Conservation (phyloP, 2,888 invertebrate genomes). For the Pristionchus fissidentatus region DNA sequence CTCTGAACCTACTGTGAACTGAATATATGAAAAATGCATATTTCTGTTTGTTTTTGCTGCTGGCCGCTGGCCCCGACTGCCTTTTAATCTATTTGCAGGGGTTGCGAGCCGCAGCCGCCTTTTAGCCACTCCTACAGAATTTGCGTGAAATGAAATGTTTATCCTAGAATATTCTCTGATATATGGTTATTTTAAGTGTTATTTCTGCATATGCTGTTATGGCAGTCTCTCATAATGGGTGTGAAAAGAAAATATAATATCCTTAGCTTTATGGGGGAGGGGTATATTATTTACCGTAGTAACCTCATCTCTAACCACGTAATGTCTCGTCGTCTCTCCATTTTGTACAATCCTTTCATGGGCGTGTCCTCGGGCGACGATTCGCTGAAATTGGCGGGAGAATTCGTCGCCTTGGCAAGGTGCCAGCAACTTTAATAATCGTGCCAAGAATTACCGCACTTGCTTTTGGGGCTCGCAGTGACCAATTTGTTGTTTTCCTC, state of each 20-base stretch:
- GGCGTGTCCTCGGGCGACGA: slow-evolving; percentile 14
- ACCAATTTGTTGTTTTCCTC: neutral
- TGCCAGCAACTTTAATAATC: slow-evolving; percentile 18
- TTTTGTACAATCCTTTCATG: neutral
- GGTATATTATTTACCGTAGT: neutral
- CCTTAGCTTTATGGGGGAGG: neutral
- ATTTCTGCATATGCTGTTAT: too few relatives aligned
- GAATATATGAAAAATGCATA: too few relatives aligned
- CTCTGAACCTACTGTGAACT: too few relatives aligned
- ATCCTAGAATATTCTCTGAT: too few relatives aligned
- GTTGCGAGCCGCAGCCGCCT: too few relatives aligned
- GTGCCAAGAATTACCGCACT: slow-evolving; percentile 25
- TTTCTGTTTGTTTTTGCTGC: too few relatives aligned
- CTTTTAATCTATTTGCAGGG: too few relatives aligned
- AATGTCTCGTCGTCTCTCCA: neutral
- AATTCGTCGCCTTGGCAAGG: neutral
- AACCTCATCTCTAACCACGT: neutral
- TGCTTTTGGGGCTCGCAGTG: neutral
- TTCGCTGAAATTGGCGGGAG: slow-evolving; percentile 38
- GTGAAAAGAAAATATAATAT: neutral
- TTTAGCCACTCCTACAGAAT: too few relatives aligned
- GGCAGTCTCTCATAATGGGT: neutral
- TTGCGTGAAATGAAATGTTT: too few relatives aligned
- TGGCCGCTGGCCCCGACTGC: too few relatives aligned
- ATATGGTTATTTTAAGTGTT: too few relatives aligned